phyloP scores from a whole-genome alignment of 2,113 vertebrate species.

The Tylochromis polylepis region DNA sequence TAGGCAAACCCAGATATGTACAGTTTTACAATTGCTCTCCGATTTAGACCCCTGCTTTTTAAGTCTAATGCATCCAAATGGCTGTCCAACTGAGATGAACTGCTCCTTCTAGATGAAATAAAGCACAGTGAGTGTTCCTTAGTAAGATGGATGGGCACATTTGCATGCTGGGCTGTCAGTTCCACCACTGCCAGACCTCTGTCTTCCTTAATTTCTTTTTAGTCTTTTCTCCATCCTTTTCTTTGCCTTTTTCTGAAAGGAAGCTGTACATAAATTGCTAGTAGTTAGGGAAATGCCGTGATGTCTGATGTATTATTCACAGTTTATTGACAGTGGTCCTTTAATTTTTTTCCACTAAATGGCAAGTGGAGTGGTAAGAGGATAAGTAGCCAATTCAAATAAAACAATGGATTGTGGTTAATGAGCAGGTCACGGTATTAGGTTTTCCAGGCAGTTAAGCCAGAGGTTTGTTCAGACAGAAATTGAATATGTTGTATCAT shows the following conservation, averaged over 20 bases:
- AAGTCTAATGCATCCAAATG: slow-evolving; percentile 29
- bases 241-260: slow-evolving; percentile 5
- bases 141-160: slow-evolving; percentile 58
- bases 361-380: slow-evolving; percentile 3
- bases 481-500: not conserved
- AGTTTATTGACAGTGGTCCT: slow-evolving; percentile 45
- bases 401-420: slow-evolving; percentile 30
- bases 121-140: slow-evolving; percentile 45
- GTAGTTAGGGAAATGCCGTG: slow-evolving; percentile 32
- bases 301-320: slow-evolving; percentile 57
- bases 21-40: slow-evolving; percentile 12
- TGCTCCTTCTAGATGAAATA: slow-evolving; percentile 49
- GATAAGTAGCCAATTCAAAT: slow-evolving; percentile 17
- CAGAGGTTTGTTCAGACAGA: not conserved
- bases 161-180: slow-evolving; percentile 54
- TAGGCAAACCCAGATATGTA: not conserved
- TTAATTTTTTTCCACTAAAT: slow-evolving; percentile 32
- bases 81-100: slow-evolving; percentile 55
- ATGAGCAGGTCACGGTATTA: slow-evolving; percentile 16
- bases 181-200: slow-evolving; percentile 4
- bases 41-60: slow-evolving; percentile 30
- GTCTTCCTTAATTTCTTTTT: slow-evolving; percentile 29
- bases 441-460: slow-evolving; percentile 8
- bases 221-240: not conserved
- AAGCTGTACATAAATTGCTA: slow-evolving; percentile 49